Conservation (phyloP, 2,797 vertebrate species). For the Phataginus tricuspis region DNA sequence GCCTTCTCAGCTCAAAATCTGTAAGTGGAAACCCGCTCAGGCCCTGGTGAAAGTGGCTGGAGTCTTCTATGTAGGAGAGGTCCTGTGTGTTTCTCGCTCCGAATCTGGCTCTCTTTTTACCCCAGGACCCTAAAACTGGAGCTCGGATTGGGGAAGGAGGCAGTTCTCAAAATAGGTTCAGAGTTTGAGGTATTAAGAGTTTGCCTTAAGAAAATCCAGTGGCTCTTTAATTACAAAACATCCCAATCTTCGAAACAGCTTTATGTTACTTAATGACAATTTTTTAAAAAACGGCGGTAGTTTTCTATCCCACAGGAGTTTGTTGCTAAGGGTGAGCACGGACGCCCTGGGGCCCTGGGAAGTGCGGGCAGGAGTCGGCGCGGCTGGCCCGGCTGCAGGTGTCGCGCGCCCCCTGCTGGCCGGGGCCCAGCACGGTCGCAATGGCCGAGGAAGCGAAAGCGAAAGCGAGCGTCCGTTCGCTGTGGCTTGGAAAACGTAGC, state of each 20-base stretch:
- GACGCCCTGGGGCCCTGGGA: rapidly evolving
- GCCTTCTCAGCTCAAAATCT: not conserved
- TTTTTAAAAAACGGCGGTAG: no score
- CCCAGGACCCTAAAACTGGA: not conserved
- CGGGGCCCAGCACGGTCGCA: rapidly evolving
- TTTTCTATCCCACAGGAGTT: not conserved
- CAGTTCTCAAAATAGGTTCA: not conserved
- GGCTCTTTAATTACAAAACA: not conserved
- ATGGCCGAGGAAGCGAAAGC: not conserved
- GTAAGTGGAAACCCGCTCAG: not conserved
- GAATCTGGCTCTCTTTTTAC: not conserved
- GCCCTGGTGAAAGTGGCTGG: not conserved
- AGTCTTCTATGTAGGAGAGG: not conserved
- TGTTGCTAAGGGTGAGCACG: no score
- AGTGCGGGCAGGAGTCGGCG: rapidly evolving
- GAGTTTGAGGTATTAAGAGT: not conserved
- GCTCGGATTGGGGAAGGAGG: not conserved
- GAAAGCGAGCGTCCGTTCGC: not conserved
- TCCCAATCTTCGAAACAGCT: not conserved
- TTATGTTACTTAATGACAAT: not conserved
- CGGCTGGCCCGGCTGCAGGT: rapidly evolving
- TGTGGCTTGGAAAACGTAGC: rapidly evolving
- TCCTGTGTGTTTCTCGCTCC: not conserved
- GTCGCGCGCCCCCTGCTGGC: conserved; percentile 47
- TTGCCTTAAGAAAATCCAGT: not conserved